These are phyloP conservation scores for Apotomis betuletana DNA, from an alignment of 2,888 invertebrate genomes.

Conservation along the genomic window DNA sequence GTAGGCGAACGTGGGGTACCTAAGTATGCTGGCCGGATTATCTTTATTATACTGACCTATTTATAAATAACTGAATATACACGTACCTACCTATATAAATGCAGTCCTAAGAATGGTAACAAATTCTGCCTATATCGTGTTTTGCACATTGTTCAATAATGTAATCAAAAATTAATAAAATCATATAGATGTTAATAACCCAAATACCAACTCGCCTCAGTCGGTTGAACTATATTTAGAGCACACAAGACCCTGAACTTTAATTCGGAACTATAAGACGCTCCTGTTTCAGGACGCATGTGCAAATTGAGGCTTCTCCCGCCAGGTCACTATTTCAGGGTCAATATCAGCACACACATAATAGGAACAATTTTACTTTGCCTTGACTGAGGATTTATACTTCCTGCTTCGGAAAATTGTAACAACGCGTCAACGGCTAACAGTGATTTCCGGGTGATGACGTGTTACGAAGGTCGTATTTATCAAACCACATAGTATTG, in stretches of 20 bases:
- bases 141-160: no score
- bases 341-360: slow-evolving; percentile 44
- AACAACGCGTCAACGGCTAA: slow-evolving; percentile 71
- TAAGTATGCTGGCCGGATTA: no score
- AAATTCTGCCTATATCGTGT: no score
- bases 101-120: no score
- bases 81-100: no score
- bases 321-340: slow-evolving; percentile 39
- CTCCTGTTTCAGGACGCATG: slow-evolving; percentile 23
- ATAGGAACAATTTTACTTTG: slow-evolving; percentile 68
- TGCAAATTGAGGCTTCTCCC: slow-evolving; percentile 11
- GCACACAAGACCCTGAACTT: background rate
- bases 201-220: background rate
- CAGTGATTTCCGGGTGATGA: slow-evolving; percentile 77
- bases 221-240: background rate
- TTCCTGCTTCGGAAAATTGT: slow-evolving; percentile 82
- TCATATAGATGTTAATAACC: no score
- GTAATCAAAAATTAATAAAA: no score
- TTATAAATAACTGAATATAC: no score
- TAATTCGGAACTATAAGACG: background rate
- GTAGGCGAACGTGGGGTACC: no score
- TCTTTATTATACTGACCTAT: no score
- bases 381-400: slow-evolving; percentile 73
- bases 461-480: slow-evolving; percentile 68
- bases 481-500: slow-evolving; percentile 60